These are phyloP conservation scores for Myrmophylax atrothorax DNA, from an alignment of 2,113 vertebrate species.

Conservation along the genomic window DNA sequence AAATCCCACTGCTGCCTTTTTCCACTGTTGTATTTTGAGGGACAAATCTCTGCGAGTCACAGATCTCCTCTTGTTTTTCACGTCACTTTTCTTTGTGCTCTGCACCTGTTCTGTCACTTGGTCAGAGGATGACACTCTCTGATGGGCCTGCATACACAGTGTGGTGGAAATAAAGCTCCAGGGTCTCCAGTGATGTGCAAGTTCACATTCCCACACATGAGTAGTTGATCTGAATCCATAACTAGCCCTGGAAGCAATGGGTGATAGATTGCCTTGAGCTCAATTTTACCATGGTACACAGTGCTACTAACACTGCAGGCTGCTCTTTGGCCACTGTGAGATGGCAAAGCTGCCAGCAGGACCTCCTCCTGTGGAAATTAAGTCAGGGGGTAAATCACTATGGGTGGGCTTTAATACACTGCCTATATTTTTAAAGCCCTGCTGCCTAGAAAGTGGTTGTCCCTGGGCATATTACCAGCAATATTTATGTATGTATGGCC, in stretches of 20 bases:
- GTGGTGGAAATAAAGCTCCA: background rate
- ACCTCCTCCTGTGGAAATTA: background rate
- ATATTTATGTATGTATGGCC: background rate
- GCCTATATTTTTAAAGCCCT: background rate
- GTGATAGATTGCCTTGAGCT: background rate
- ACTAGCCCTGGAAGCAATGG: background rate
- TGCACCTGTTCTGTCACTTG: background rate
- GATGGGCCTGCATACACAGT: background rate
- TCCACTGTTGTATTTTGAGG: background rate
- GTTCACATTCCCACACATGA: background rate
- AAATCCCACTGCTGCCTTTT: background rate
- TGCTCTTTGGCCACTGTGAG: background rate
- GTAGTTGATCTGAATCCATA: background rate
- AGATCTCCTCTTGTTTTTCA: background rate
- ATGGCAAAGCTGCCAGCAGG: background rate
- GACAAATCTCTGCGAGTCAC: background rate
- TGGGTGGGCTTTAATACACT: background rate
- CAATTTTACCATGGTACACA: background rate
- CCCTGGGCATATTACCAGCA: background rate
- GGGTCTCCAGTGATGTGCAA: background rate
- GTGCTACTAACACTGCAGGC: background rate
- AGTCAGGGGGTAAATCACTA: background rate
- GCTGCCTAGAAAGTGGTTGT: background rate
- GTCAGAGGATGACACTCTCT: background rate
- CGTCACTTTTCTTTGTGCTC: background rate